Conservation (phyloP, 2,888 invertebrate species). For the Frankliniella intonsa region DNA sequence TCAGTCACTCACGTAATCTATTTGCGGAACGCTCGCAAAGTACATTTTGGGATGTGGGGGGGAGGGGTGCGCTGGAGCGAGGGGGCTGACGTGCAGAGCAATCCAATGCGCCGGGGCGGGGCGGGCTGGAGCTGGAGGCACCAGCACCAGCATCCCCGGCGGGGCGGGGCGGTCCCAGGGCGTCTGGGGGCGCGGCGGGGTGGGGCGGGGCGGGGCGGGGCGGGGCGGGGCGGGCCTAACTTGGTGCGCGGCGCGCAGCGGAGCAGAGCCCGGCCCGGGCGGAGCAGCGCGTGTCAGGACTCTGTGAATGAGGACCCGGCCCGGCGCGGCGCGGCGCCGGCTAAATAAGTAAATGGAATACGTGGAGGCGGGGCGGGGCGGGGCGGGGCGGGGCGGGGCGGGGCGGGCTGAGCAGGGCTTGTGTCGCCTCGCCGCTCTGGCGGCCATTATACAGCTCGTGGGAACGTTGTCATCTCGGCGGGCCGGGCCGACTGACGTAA, state of each 20-base stretch:
- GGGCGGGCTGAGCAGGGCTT: background rate
- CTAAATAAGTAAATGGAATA: slow-evolving; percentile 20
- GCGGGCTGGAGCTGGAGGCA: background rate
- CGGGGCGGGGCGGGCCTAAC: background rate
- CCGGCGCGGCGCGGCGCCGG: background rate
- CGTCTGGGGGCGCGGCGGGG: background rate
- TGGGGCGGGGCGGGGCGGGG: background rate
- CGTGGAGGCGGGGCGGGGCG: background rate
- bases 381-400: background rate
- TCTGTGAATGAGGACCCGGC: background rate
- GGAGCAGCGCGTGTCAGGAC: background rate
- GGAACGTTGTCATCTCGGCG: no score
- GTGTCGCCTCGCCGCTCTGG: no score
- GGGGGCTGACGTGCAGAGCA: background rate
- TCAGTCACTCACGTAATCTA: slow-evolving; percentile 37
- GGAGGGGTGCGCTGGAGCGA: background rate
- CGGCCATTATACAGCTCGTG: no score
- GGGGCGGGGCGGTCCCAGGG: background rate
- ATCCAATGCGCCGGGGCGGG: background rate
- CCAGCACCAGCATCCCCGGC: background rate
- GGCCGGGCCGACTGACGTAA: no score
- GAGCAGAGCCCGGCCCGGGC: background rate
- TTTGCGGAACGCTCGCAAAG: slow-evolving; percentile 38
- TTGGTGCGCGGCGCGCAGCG: background rate
- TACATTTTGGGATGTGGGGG: slow-evolving; percentile 33